Evolutionary conservation across 2,797 vertebrate species (phyloP), one percentile per base, ranked within the genome.

Genomic region (Hipposideros larvatus): DNA sequence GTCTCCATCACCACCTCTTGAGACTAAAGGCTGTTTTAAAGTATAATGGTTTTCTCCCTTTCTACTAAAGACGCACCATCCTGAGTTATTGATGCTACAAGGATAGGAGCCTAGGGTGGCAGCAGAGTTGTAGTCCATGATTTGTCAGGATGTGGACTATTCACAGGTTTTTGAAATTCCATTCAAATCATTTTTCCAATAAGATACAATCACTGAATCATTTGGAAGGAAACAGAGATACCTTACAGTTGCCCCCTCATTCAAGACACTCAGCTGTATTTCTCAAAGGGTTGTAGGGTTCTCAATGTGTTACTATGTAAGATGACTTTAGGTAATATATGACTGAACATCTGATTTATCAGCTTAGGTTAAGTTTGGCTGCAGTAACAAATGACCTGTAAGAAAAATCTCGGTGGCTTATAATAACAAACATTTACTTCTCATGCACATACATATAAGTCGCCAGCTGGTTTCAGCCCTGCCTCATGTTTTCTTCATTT

Each of bases 1-100:
- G 34, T 51, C 93, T 83, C 80, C n/a, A 34, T 90, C 63, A 48
- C 71, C 48, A 70, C 55, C 61, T 87, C 91, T 95, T 73, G 75
- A 94, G 83, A 82, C 82, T 41, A 91, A 93, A 90, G 79, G 28
- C 83, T 73, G n/a, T 77, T 94, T 68, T 55, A 78, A 95, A 95
- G 53, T 13, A 10, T 46, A 19, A 74, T 2, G 6, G 41, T 80
- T 87, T 83, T 21, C 61, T 66, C 51, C 26, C 31, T 74, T 95
- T 90, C 37, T n/a, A 46, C 31, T 21, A 87, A 65, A 91, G n/a
- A 77, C 66, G 15, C 37, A 46, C 71, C 41, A 26, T 22, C 31
- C 53, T 48, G 43, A 79, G 46, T 68, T 74, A 19, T 24, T 83
- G 28, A 66, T 14, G 31, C 53, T 61, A 15, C 34, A 59, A 88